A percentile compares a stretch with the other conserved stretches of the same genome.
phyloP scores from a whole-genome alignment of 2,113 vertebrate species.

The Tachycineta bicolor region DNA sequence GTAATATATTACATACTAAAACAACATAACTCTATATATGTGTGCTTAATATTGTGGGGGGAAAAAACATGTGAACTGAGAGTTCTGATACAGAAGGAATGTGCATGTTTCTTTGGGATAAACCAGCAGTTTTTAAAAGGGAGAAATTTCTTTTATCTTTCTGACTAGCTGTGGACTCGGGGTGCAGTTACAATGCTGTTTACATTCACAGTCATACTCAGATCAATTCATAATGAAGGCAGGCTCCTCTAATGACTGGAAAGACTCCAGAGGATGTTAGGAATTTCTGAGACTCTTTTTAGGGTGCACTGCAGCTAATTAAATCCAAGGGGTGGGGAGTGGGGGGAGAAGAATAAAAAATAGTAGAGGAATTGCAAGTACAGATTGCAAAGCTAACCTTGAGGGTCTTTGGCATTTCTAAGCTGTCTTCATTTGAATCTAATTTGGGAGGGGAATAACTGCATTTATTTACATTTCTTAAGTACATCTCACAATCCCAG shows the following conservation, averaged over 20 bases:
- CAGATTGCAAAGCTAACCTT: constrained; percentile 32
- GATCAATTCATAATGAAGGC: constrained; percentile 17
- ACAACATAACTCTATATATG: background rate
- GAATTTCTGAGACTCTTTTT: constrained; percentile 35
- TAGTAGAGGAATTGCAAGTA: background rate
- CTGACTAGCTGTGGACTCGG: background rate
- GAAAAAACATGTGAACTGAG: background rate
- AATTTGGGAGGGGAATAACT: background rate
- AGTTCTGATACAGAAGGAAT: background rate
- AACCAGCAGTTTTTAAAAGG: background rate
- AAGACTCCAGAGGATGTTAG: constrained; percentile 16
- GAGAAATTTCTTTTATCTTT: constrained; percentile 14
- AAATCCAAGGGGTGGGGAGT: background rate
- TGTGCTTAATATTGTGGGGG: background rate
- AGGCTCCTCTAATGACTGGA: constrained; percentile 36
- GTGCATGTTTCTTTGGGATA: background rate
- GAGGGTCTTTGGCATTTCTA: constrained; percentile 15
- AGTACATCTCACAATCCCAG: background rate
- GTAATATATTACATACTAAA: constrained; percentile 1
- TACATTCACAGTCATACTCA: constrained; percentile 18
- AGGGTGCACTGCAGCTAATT: constrained; percentile 46
- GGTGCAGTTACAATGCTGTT: constrained; percentile 40
- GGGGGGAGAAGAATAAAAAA: background rate
- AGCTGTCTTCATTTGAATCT: constrained; percentile 22
- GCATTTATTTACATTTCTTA: constrained; percentile 33